Conservation (phyloP, 2,888 invertebrate genomes). For the Amphimallon solstitiale region DNA sequence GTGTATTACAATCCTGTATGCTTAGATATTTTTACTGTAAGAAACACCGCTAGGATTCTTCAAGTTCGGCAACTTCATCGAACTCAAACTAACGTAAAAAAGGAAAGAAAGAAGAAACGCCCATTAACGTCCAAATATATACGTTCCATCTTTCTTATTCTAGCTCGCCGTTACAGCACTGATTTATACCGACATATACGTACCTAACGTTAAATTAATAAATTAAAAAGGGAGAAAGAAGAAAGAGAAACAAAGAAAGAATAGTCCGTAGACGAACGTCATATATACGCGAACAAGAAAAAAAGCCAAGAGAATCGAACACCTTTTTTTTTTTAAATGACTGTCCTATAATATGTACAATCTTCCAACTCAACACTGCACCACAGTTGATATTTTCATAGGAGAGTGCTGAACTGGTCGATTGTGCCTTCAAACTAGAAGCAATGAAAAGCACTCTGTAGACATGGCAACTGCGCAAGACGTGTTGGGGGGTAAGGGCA, state of each 20-base stretch:
- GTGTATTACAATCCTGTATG: no score
- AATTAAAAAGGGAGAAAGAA: constrained; percentile 4
- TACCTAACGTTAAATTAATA: constrained; percentile 26
- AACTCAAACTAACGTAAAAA: background rate
- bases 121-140: constrained; percentile 14
- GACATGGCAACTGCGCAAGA: constrained; percentile 55
- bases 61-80: constrained; percentile 20
- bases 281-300: constrained; percentile 28
- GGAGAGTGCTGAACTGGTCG: constrained; percentile 13
- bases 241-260: constrained; percentile 14
- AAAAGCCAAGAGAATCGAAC: constrained; percentile 49
- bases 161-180: constrained; percentile 12
- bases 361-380: constrained; percentile 42
- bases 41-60: constrained; percentile 17
- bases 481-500: constrained; percentile 25
- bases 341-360: constrained; percentile 55
- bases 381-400: constrained; percentile 48
- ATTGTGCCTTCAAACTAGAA: constrained; percentile 53
- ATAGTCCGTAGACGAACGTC: constrained; percentile 3
- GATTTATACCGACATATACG: constrained; percentile 22
- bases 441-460: constrained; percentile 57
- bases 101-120: background rate
- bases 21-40: background rate
- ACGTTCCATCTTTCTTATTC: constrained; percentile 27
- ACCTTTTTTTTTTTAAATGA: constrained; percentile 51